phyloP scores from a whole-genome alignment of 1,140 invertebrate species.

The Anastrepha ludens region DNA sequence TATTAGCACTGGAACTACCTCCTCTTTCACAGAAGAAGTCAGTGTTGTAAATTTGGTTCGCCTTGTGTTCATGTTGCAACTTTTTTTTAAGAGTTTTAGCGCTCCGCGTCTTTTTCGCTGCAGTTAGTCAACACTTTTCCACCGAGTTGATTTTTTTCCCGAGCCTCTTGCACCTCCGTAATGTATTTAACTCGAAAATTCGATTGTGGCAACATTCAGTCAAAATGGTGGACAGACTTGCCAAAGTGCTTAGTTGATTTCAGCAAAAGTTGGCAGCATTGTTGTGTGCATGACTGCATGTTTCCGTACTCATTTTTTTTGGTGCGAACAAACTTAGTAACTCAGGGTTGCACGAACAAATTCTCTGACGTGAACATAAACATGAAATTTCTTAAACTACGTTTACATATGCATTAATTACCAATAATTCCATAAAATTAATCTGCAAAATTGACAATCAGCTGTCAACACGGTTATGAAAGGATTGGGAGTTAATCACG shows the following conservation, averaged over 20 bases:
- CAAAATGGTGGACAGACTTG: conserved; percentile 61
- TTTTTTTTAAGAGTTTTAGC: conserved; percentile 19
- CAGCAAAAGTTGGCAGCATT: conserved; percentile 29
- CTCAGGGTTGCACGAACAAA: neutral
- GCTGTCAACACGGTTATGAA: too few species aligned
- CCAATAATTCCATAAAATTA: too few species aligned
- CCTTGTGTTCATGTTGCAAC: conserved; percentile 67
- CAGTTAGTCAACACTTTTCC: conserved; percentile 57
- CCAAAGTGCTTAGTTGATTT: conserved; percentile 21
- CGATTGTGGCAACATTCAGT: conserved; percentile 65
- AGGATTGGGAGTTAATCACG: too few species aligned
- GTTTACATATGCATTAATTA: too few species aligned
- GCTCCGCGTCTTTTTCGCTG: conserved; percentile 42
- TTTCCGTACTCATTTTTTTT: neutral
- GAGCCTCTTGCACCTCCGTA: conserved; percentile 46
- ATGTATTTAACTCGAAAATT: conserved; percentile 54
- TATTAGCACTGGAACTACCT: conserved; percentile 68
- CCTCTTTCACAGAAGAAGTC: conserved; percentile 62
- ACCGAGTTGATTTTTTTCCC: conserved; percentile 55
- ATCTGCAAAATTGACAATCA: too few species aligned
- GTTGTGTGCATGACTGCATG: conserved; percentile 1
- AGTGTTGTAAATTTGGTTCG: conserved; percentile 65
- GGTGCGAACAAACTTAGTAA: neutral
- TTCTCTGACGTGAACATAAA: too few species aligned
- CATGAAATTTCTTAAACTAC: too few species aligned